Conservation (phyloP, 2,888 invertebrate genomes). For the Oxyteleia sp. region DNA sequence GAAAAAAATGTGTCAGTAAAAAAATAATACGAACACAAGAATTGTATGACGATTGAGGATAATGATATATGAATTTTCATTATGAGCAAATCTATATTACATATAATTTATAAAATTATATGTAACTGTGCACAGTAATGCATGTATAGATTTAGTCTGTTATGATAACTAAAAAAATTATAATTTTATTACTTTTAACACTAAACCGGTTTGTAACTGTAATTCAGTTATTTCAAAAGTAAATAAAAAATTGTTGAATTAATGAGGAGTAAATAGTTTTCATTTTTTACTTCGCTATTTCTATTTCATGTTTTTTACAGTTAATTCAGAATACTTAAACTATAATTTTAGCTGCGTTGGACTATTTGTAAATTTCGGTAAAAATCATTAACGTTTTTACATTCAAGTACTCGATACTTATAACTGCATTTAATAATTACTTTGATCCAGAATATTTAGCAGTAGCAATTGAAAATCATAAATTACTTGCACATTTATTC, state of each 20-base stretch:
- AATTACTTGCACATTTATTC: too few species aligned
- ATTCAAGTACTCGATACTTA: neutral
- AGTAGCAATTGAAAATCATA: neutral
- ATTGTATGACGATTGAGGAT: slow-evolving; percentile 1
- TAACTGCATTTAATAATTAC: neutral
- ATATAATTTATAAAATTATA: slow-evolving; percentile 31
- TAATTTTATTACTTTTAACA: slow-evolving; percentile 25
- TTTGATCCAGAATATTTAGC: neutral
- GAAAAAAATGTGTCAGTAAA: too few species aligned
- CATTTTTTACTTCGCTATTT: neutral
- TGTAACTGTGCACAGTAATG: too few species aligned
- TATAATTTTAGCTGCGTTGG: neutral
- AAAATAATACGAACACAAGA: neutral
- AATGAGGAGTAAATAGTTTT: slow-evolving; percentile 10
- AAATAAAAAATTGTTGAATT: slow-evolving; percentile 6
- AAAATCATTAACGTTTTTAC: neutral
- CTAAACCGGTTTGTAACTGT: slow-evolving; percentile 37
- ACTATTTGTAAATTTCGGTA: neutral
- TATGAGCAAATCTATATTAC: slow-evolving; percentile 12
- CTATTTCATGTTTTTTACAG: slow-evolving; percentile 8
- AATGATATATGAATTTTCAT: slow-evolving; percentile 22
- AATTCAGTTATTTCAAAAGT: slow-evolving; percentile 3
- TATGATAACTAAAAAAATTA: too few species aligned
- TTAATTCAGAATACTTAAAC: neutral
- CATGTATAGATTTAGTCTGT: too few species aligned